Evolutionary conservation across 2,888 invertebrate genomes (phyloP).

Genomic region (Thera obeliscata): DNA sequence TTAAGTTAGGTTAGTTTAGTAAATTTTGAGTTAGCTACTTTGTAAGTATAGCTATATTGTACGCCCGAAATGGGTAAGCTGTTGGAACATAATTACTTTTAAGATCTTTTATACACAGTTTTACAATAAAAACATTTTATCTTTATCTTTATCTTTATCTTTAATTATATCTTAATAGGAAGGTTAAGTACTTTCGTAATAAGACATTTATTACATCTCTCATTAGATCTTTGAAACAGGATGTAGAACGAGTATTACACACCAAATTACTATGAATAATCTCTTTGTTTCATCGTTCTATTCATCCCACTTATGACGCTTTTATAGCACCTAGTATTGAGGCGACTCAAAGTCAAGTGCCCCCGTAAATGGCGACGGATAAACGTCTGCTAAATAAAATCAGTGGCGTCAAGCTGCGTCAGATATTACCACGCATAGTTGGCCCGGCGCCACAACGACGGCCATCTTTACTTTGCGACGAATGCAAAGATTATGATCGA

Average conservation of each 20-base stretch:
- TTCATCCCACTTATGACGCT: conserved; percentile 39
- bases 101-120: too few relatives aligned
- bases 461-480: conserved; percentile 51
- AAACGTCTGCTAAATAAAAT: conserved; percentile 52
- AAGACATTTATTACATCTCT: not conserved
- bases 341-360: conserved; percentile 68
- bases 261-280: conserved; percentile 34
- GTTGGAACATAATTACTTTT: too few relatives aligned
- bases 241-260: conserved; percentile 5
- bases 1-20: too few relatives aligned
- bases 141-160: too few relatives aligned
- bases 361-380: conserved; percentile 69
- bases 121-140: too few relatives aligned
- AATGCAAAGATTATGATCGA: conserved; percentile 39
- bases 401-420: conserved; percentile 69
- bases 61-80: too few relatives aligned
- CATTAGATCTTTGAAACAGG: not conserved
- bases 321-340: conserved; percentile 47
- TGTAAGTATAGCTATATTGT: too few relatives aligned
- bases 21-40: too few relatives aligned
- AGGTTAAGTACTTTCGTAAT: not conserved
- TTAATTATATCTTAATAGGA: not conserved
- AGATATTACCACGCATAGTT: conserved; percentile 76
- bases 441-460: conserved; percentile 69
- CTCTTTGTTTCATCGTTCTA: conserved; percentile 30